Conservation (phyloP, 2,888 invertebrate species). For the Hirtodrosophila alboralis region DNA sequence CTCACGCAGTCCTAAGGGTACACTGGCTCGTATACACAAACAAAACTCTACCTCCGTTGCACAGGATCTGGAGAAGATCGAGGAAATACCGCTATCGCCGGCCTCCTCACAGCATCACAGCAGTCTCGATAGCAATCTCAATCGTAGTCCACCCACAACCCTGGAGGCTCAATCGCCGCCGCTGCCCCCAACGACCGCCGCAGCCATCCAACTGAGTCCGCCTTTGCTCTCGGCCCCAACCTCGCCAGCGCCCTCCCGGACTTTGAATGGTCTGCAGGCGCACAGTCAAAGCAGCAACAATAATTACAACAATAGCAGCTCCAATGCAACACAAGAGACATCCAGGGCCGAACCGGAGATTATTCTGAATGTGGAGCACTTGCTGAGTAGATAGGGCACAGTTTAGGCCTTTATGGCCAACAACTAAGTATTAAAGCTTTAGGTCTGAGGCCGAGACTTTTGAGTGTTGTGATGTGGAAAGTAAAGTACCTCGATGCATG, state of each 20-base stretch:
- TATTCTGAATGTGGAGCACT: constrained; percentile 79
- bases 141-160: constrained; percentile 83
- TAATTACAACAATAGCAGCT: constrained; percentile 38
- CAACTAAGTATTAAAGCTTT: constrained; percentile 52
- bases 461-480: constrained; percentile 65
- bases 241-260: constrained; percentile 78
- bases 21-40: constrained; percentile 85
- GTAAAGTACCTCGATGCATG: constrained; percentile 70
- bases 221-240: constrained; percentile 75
- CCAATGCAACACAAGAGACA: constrained; percentile 19
- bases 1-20: constrained; percentile 79
- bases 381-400: constrained; percentile 83
- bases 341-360: constrained; percentile 72
- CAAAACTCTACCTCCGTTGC: constrained; percentile 89
- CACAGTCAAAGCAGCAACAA: constrained; percentile 34
- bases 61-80: constrained; percentile 88
- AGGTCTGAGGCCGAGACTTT: constrained; percentile 45
- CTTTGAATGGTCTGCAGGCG: constrained; percentile 66
- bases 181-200: constrained; percentile 21
- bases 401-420: constrained; percentile 68
- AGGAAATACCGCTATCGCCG: constrained; percentile 87
- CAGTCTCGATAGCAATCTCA: constrained; percentile 83
- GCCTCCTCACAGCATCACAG: constrained; percentile 84
- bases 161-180: constrained; percentile 75
- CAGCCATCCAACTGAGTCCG: constrained; percentile 41